A percentile compares a stretch with the other conserved stretches of the same genome.
Evolutionary conservation across 2,797 vertebrate genomes (phyloP).

Genomic region (Sebastes iracundus): DNA sequence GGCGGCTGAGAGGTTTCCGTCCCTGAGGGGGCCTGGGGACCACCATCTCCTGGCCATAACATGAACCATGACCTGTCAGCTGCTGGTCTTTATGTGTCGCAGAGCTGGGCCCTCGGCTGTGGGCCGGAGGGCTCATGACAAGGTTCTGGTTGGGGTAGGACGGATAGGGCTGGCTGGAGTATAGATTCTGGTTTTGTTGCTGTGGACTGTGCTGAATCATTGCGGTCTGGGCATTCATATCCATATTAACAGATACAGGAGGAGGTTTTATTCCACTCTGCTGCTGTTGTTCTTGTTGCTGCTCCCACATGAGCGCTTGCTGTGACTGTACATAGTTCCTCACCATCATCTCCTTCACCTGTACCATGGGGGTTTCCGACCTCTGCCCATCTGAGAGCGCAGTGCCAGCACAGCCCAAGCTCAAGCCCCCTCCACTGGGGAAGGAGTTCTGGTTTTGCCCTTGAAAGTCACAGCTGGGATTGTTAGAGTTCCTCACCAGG

Average conservation of each 20-base stretch:
- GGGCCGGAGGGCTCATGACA: conserved; percentile 76
- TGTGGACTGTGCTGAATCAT: conserved; percentile 81
- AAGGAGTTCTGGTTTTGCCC: conserved; percentile 74
- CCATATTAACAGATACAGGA: conserved; percentile 68
- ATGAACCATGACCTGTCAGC: conserved; percentile 74
- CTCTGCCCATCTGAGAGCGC: conserved; percentile 76
- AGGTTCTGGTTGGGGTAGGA: conserved; percentile 85
- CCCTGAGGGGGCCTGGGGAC: conserved; percentile 86
- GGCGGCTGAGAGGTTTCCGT: conserved; percentile 84
- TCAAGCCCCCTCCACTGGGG: conserved; percentile 75
- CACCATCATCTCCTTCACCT: conserved; percentile 95
- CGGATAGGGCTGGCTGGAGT: conserved; percentile 82
- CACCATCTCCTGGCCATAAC: conserved; percentile 84
- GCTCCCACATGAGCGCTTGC: conserved; percentile 95
- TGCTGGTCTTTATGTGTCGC: conserved; percentile 83
- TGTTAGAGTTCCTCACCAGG: conserved; percentile 73
- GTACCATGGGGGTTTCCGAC: conserved; percentile 88
- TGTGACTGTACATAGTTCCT: conserved; percentile 95
- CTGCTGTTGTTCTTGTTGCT: conserved; percentile 82
- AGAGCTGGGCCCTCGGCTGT: conserved; percentile 58
- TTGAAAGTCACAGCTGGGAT: conserved; percentile 83
- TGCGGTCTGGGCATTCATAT: conserved; percentile 75
- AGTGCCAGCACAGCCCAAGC: conserved; percentile 76
- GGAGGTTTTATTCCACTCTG: conserved; percentile 70
- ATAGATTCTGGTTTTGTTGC: conserved; percentile 83